Conservation (phyloP, 2,888 invertebrate species). For the Himalopsyche japonica region DNA sequence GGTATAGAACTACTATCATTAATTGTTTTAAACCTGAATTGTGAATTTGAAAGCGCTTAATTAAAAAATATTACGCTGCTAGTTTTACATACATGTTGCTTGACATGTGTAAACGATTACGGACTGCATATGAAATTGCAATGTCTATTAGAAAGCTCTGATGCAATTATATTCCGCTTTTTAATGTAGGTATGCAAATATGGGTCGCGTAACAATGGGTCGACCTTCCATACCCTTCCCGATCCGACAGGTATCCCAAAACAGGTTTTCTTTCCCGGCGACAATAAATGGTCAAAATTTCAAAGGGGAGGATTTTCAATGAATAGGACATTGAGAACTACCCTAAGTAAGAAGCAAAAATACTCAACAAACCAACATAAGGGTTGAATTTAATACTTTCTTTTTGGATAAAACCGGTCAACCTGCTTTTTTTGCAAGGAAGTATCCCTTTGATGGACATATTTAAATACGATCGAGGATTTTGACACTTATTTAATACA, state of each 20-base stretch:
- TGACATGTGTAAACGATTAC: neutral
- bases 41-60: no score
- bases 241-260: conserved; percentile 38
- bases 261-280: conserved; percentile 37
- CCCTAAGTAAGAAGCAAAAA: conserved; percentile 21
- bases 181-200: conserved; percentile 23
- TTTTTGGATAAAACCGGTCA: conserved; percentile 39
- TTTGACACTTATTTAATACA: neutral
- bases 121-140: neutral
- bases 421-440: conserved; percentile 34
- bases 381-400: conserved; percentile 6
- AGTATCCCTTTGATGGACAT: conserved; percentile 35
- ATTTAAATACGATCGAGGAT: neutral
- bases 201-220: conserved; percentile 8
- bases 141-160: neutral
- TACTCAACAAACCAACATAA: neutral
- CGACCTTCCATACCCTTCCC: conserved; percentile 32
- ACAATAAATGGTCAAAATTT: conserved; percentile 37
- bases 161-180: neutral
- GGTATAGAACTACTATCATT: no score
- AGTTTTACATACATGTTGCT: neutral
- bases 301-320: conserved; percentile 29
- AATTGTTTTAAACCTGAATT: no score
- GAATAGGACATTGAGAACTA: conserved; percentile 26
- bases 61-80: no score